Percentiles rank a stretch among this genome's conserved stretches.
Evolutionary conservation across 2,797 vertebrate species (phyloP).

Genomic region (Sebastes vulpes): DNA sequence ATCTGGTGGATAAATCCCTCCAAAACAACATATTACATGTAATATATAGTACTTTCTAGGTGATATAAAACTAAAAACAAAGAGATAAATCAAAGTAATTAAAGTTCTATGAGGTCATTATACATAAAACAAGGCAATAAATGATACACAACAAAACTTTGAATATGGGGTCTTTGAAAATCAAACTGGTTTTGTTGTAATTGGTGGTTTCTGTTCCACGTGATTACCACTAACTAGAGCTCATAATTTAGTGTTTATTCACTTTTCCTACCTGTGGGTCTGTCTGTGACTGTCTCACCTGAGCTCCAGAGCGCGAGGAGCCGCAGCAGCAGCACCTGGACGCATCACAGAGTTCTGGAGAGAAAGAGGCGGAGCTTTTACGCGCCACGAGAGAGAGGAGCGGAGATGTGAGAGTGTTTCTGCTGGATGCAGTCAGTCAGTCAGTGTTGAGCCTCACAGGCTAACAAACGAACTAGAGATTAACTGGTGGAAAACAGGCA

Average conservation of each 20-base stretch:
- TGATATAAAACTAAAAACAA: background rate
- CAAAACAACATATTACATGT: background rate
- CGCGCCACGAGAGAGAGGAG: constrained; percentile 12
- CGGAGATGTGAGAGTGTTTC: constrained; percentile 23
- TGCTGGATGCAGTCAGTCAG: constrained; percentile 46
- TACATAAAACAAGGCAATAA: background rate
- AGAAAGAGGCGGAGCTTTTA: constrained; percentile 51
- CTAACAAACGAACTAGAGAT: background rate
- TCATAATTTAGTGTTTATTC: background rate
- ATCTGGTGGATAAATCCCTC: background rate
- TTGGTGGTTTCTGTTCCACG: background rate
- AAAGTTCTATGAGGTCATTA: background rate
- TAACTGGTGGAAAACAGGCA: background rate
- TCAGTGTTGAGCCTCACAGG: background rate
- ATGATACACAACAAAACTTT: background rate
- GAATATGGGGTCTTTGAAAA: background rate
- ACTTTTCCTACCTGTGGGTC: background rate
- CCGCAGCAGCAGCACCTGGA: constrained; percentile 53
- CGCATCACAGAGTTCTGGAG: constrained; percentile 8
- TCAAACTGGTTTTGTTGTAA: background rate
- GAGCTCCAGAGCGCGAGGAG: background rate
- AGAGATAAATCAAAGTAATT: background rate
- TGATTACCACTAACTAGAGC: background rate
- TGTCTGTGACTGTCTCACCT: background rate
- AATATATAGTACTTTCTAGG: background rate